phyloP scores from a whole-genome alignment of 2,888 invertebrate species.

The Papilio demoleus region DNA sequence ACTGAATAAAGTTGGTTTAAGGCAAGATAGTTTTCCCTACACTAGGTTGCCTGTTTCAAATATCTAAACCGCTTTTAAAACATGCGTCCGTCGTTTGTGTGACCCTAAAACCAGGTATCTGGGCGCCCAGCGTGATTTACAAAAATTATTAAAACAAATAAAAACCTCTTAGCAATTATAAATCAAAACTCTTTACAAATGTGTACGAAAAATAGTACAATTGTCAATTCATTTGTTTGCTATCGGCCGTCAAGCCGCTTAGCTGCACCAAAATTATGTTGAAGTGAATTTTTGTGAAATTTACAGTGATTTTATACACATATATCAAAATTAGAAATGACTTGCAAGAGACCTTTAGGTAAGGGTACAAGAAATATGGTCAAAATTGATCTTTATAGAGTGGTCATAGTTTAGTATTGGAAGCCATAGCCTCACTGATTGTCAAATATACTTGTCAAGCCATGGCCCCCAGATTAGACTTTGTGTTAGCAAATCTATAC shows the following conservation, averaged over 20 bases:
- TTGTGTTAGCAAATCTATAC: not conserved
- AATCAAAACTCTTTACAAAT: constrained; percentile 5
- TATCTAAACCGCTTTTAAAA: too few species aligned
- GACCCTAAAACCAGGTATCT: not conserved
- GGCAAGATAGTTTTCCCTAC: too few species aligned
- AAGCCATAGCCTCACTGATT: not conserved
- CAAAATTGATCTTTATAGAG: not conserved
- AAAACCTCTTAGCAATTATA: not conserved
- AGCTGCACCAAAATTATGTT: constrained; percentile 44
- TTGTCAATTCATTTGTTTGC: constrained; percentile 40
- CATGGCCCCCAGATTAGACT: not conserved
- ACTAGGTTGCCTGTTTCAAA: too few species aligned
- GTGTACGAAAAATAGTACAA: not conserved
- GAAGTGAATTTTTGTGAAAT: constrained; percentile 50
- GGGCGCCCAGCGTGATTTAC: not conserved
- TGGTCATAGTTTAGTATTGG: not conserved
- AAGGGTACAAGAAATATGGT: constrained; percentile 44
- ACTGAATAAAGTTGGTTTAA: too few species aligned
- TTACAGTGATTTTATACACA: constrained; percentile 54
- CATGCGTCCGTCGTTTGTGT: too few species aligned
- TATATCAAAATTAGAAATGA: constrained; percentile 46
- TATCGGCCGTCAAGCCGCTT: constrained; percentile 25
- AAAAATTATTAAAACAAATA: not conserved
- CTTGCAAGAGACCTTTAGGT: constrained; percentile 66
- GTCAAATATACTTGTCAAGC: not conserved